Conservation (phyloP, 2,113 vertebrate species). For the Aplodontia rufa region DNA sequence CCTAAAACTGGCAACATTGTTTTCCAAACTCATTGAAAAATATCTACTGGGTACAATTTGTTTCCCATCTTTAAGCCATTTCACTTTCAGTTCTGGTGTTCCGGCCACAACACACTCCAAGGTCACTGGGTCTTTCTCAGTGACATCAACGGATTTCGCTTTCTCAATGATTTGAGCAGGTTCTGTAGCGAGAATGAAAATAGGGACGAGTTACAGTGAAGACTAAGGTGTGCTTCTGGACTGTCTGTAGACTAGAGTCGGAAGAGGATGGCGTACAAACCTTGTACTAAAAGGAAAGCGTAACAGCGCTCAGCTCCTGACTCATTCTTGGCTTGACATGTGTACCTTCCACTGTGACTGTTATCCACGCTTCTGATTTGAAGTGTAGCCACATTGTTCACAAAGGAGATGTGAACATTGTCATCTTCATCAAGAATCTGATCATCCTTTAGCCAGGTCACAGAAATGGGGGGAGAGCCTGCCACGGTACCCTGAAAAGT, state of each 20-base stretch:
- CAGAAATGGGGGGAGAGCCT: constrained; percentile 91
- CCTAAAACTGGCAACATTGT: constrained; percentile 94
- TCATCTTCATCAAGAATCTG: constrained; percentile 93
- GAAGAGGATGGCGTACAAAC: constrained; percentile 83
- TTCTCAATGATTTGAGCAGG: constrained; percentile 95
- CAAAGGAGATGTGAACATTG: constrained; percentile 90
- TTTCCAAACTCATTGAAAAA: constrained; percentile 94
- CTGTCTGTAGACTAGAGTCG: neutral
- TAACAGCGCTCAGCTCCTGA: constrained; percentile 94
- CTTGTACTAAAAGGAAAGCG: constrained; percentile 94
- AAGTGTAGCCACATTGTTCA: constrained; percentile 89
- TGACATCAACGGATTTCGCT: constrained; percentile 93
- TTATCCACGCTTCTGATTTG: constrained; percentile 88
- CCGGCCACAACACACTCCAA: constrained; percentile 95
- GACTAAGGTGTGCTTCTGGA: neutral
- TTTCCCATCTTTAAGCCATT: constrained; percentile 94
- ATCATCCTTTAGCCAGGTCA: constrained; percentile 97
- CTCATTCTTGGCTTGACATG: constrained; percentile 95
- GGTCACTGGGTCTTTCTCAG: constrained; percentile 94
- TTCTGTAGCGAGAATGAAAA: constrained; percentile 86
- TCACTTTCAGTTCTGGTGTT: constrained; percentile 95
- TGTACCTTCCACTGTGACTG: constrained; percentile 92
- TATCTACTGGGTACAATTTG: constrained; percentile 95
- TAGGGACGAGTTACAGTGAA: constrained; percentile 23
- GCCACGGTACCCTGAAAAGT: constrained; percentile 89